These are phyloP conservation scores for Atractosteus spatula DNA, from an alignment of 2,113 vertebrate species.

Conservation along the genomic window DNA sequence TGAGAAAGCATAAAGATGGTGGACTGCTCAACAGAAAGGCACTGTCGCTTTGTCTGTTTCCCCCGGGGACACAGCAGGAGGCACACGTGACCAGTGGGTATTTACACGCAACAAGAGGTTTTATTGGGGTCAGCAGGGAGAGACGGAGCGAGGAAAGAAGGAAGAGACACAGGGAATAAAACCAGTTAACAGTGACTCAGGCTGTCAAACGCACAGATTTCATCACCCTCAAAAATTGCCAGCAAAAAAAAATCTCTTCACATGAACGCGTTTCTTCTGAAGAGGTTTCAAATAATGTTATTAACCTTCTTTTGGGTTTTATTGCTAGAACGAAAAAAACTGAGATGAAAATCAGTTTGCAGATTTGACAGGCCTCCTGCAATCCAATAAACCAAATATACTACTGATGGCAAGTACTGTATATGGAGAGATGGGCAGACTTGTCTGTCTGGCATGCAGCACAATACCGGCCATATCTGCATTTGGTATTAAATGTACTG, in stretches of 20 bases:
- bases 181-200: conserved; percentile 49
- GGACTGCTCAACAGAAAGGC: conserved; percentile 94
- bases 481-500: too few relatives aligned
- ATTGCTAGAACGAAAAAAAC: too few relatives aligned
- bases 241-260: neutral
- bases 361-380: too few relatives aligned
- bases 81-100: conserved; percentile 56
- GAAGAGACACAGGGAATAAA: conserved; percentile 69
- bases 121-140: conserved; percentile 62
- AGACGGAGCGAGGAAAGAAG: conserved; percentile 48
- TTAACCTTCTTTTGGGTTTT: too few relatives aligned
- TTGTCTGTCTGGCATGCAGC: too few relatives aligned
- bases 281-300: too few relatives aligned
- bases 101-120: conserved; percentile 59
- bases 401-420: too few relatives aligned
- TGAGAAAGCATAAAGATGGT: conserved; percentile 99
- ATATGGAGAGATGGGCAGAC: too few relatives aligned
- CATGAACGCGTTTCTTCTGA: too few relatives aligned
- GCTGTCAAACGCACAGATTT: neutral
- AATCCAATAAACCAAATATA: too few relatives aligned
- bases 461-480: too few relatives aligned
- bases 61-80: conserved; percentile 63
- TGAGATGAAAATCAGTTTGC: too few relatives aligned
- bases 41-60: conserved; percentile 84
- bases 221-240: conserved; percentile 1